Conservation (phyloP, 2,888 invertebrate genomes). For the Hedychridium roseum region DNA sequence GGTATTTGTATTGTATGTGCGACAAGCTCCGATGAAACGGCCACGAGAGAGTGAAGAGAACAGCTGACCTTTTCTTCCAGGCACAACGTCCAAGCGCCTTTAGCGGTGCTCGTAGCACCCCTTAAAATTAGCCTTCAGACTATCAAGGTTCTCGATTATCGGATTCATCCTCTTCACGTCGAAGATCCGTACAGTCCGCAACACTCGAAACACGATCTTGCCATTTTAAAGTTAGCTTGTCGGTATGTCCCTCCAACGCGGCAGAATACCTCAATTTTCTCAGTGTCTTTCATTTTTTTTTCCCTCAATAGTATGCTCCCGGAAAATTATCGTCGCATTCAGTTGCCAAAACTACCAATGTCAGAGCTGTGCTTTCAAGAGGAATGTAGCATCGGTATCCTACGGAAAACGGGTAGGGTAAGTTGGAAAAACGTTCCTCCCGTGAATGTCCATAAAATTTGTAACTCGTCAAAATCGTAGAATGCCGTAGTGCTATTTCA, state of each 20-base stretch:
- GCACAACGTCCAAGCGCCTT: constrained; percentile 38
- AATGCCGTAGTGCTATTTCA: too few relatives aligned
- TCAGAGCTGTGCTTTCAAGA: constrained; percentile 28
- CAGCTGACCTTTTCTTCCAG: constrained; percentile 22
- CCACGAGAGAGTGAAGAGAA: neutral
- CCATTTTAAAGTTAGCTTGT: constrained; percentile 39
- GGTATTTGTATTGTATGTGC: constrained; percentile 22
- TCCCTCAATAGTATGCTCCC: constrained; percentile 33
- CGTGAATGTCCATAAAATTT: too few relatives aligned
- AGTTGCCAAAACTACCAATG: constrained; percentile 30
- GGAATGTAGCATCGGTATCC: constrained; percentile 31
- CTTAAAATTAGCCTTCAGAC: constrained; percentile 29
- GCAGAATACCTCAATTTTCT: neutral
- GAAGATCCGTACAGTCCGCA: constrained; percentile 25
- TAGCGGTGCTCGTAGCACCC: constrained; percentile 34
- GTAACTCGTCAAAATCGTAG: too few relatives aligned
- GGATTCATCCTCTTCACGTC: constrained; percentile 30
- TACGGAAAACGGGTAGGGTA: constrained; percentile 29
- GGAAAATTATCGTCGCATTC: constrained; percentile 26
- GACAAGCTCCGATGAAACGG: neutral
- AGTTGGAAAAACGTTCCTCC: too few relatives aligned
- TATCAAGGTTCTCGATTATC: constrained; percentile 33
- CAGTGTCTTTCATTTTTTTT: neutral
- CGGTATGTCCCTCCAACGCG: constrained; percentile 6
- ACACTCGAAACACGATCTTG: constrained; percentile 34